Base-by-base conservation (phyloP, 2,113 vertebrate genomes). In the Serinus canaria region DNA sequence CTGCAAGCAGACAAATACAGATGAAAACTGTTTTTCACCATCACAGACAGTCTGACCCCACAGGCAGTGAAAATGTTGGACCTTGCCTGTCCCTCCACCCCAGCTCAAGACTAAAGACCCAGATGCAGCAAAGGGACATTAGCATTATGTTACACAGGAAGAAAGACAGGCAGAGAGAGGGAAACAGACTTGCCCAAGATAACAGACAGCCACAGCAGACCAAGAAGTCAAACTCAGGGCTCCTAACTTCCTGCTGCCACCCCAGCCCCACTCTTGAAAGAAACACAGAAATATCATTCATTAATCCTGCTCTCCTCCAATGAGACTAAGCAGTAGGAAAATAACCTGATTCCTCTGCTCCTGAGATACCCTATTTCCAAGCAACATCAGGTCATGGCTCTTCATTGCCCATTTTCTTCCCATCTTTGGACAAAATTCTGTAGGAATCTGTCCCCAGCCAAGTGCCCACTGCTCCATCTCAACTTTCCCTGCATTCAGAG, bases 141-240 rank as follows among this genome's bases (percentile, higher is more conserved):
- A 96, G 95, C 92, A 37, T 89, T 78, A 53, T 93, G 94, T 96
- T 95, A 95, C 74, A 89, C 52, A 93, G 76, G 86, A 91, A 90
- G 83, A 94, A 96, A 91, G 87, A 83, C 77, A 96, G 84, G 75
- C 75, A 90, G 64, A 58, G 30, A 94, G 86, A 92, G 60, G 46
- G 70, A 94, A 95, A 92, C 21, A 86, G 56, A 86, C 56, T 72
- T 94, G 87, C 72, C 95, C 82, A 94, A 84, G 58, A 73, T 70
- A 92, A 83, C 67, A 93, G 79, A 92, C 88, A 96, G 94, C 83
- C 95, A 93, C 53, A 95, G 83, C 64, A 93, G 76, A 94, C 63
- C 88, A 89, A 96, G 77, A 94, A 92, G 80, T 90, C 87, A 77
- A 92, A 89, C 49, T 69, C 1, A 53, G 69, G 62, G 77, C 83